phyloP scores from a whole-genome alignment of 2,797 vertebrate species.

The Meriones psammophilus region DNA sequence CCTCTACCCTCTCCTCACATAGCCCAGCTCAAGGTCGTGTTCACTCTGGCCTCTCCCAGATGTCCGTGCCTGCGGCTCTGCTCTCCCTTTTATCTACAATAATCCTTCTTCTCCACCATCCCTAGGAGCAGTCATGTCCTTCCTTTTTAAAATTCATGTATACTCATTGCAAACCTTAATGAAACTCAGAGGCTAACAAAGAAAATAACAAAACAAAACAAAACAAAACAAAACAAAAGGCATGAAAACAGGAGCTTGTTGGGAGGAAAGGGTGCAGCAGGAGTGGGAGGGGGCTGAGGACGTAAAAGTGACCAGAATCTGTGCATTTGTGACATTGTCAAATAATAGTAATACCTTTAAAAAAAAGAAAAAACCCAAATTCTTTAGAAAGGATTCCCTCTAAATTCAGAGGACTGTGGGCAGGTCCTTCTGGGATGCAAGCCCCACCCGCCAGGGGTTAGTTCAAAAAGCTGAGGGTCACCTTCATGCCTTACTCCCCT shows the following conservation, averaged over 20 bases:
- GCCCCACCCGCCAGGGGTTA: not conserved
- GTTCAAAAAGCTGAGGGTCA: not conserved
- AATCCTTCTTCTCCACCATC: not conserved
- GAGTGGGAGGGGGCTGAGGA: not conserved
- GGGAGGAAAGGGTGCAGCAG: not conserved
- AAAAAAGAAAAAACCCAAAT: not conserved
- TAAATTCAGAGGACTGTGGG: not conserved
- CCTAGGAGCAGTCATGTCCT: not conserved
- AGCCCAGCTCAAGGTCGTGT: not conserved
- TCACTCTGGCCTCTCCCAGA: not conserved
- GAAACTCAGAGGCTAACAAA: not conserved
- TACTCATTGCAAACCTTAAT: not conserved
- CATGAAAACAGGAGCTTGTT: not conserved
- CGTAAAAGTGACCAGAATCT: not conserved
- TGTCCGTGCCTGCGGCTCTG: not conserved
- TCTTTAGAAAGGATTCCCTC: not conserved
- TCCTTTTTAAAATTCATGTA: not conserved
- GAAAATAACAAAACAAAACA: not conserved
- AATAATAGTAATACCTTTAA: not conserved
- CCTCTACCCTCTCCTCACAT: not conserved
- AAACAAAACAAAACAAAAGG: not conserved
- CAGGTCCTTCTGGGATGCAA: not conserved
- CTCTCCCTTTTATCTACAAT: not conserved
- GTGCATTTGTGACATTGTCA: not conserved
- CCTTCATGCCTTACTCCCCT: not conserved